Evolutionary conservation across 2,797 vertebrate species (phyloP), one percentile per base, ranked within the genome.

Genomic region (Lacerta agilis): DNA sequence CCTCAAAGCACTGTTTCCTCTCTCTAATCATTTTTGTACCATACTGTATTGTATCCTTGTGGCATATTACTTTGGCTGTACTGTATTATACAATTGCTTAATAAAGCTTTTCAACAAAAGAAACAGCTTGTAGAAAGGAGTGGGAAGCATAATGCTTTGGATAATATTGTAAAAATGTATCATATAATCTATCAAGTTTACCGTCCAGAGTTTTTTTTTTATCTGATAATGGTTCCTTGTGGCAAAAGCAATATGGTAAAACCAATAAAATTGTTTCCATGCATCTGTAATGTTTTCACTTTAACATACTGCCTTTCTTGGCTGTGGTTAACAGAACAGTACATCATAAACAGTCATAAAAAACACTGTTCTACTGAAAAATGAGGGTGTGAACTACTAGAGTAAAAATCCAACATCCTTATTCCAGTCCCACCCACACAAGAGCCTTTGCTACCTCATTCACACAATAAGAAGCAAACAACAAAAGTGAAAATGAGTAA

Each of bases 201-300:
- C 67, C 49, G 41, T 89, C 71, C 58, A 23, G 58, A 38, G 45
- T 41, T 89, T 69, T 55, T 55, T 55, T 15, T 41, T 76, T 55
- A 69, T 72, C 8, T 67, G 2, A 38, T 11, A 82, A 55, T 77
- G 5, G 55, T 41, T 84, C 49, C 36, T 78, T 64, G 78, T 78
- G 72, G 80, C 33, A 83, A 88, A 78, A 36, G 41, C 25, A 77
- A 13, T 83, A 8, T n/a, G 73, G 64, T 45, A 82, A 77, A 83
- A 64, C 20, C 8, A 86, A 67, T 75, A 25, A 66, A 85, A 45
- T 4, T 58, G 15, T 87, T 29, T 86, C 38, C 81, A 33, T 78
- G 76, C 0, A 88, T 41, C 55, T 83, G 83, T 61, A 86, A 73
- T 38, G 33, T 78, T 91, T 90, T 64, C 36, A 18, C 25, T 38